Conservation (phyloP, 2,888 invertebrate genomes). For the Hypomecis punctinalis region DNA sequence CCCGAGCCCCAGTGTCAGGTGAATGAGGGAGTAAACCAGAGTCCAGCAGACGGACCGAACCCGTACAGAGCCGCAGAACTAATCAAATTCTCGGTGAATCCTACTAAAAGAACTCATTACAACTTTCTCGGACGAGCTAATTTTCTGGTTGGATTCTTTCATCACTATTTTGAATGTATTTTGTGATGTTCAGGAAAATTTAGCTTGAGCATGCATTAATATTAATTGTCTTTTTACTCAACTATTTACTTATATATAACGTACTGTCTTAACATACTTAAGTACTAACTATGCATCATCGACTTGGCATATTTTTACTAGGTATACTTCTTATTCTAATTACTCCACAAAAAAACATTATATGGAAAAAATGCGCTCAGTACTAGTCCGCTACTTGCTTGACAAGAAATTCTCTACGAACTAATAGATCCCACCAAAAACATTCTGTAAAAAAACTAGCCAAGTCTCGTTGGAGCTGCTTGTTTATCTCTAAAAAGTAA, state of each 20-base stretch:
- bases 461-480: too few species aligned
- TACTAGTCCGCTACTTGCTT: too few species aligned
- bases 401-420: too few species aligned
- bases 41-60: background rate
- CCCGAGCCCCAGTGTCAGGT: too few species aligned
- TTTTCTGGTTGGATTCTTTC: slow-evolving; percentile 20
- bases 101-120: slow-evolving; percentile 20
- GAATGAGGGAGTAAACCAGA: background rate
- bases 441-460: too few species aligned
- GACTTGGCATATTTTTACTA: too few species aligned
- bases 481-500: too few species aligned
- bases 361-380: too few species aligned
- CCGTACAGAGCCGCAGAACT: slow-evolving; percentile 5
- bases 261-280: background rate
- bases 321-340: too few species aligned
- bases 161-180: slow-evolving; percentile 1
- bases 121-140: slow-evolving; percentile 18
- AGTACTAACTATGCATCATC: background rate
- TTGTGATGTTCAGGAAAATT: background rate
- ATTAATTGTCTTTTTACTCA: background rate
- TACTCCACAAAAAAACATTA: too few species aligned
- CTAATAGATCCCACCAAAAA: too few species aligned
- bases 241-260: background rate
- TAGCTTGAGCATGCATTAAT: background rate
- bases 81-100: slow-evolving; percentile 22